Percentiles rank a stretch among this genome's conserved stretches.
These are phyloP conservation scores for Aspidiotus rigidus DNA, from an alignment of 2,888 invertebrate genomes.

Conservation along the genomic window DNA sequence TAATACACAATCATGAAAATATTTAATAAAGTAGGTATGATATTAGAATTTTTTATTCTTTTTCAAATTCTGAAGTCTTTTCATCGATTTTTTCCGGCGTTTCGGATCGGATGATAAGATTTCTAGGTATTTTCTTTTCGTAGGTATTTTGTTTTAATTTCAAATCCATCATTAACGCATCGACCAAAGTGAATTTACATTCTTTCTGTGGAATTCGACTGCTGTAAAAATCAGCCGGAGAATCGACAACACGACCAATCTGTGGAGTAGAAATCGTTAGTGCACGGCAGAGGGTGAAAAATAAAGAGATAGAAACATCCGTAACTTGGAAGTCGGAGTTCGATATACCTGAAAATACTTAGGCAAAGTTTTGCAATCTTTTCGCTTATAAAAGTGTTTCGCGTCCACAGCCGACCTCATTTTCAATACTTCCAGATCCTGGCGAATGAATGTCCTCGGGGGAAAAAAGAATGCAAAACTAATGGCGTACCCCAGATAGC, in stretches of 20 bases:
- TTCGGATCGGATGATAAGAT: conserved; percentile 62
- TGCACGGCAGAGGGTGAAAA: too few species aligned
- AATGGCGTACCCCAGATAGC: too few species aligned
- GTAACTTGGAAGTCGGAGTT: too few species aligned
- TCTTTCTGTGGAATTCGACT: conserved; percentile 75
- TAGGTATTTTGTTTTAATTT: conserved; percentile 71
- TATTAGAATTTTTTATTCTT: too few species aligned
- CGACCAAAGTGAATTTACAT: conserved; percentile 80
- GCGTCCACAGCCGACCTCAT: conserved; percentile 89
- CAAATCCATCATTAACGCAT: conserved; percentile 83
- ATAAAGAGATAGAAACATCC: conserved; percentile 8
- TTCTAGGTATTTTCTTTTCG: conserved; percentile 69
- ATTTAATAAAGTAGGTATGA: too few species aligned
- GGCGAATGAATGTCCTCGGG: conserved; percentile 72
- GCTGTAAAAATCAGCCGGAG: conserved; percentile 76
- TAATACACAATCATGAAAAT: too few species aligned
- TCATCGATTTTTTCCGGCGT: conserved; percentile 58
- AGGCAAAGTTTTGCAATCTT: conserved; percentile 73
- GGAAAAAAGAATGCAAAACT: too few species aligned
- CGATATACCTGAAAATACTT: conserved; percentile 84
- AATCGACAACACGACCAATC: conserved; percentile 73
- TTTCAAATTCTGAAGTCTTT: conserved; percentile 63
- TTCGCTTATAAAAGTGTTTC: conserved; percentile 90
- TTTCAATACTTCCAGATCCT: conserved; percentile 78
- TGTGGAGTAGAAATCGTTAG: conserved; percentile 42